These are phyloP conservation scores for Lithodes maja DNA, from an alignment of 2,888 invertebrate genomes.

Conservation along the genomic window DNA sequence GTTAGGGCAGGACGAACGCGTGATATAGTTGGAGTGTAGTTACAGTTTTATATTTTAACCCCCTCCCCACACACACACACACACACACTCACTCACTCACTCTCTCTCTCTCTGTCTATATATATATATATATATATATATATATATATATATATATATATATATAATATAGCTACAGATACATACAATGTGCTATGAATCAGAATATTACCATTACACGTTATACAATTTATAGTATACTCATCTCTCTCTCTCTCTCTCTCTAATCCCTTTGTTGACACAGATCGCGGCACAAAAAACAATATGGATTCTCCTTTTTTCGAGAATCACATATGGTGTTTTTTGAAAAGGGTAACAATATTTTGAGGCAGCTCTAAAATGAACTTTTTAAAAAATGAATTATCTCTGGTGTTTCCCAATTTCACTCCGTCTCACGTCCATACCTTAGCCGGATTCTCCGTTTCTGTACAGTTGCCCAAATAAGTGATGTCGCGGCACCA, in stretches of 20 bases:
- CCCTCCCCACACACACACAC: neutral
- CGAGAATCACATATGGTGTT: neutral
- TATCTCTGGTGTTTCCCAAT: no score
- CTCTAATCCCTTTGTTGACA: conserved; percentile 1
- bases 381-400: neutral
- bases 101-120: neutral
- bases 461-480: no score
- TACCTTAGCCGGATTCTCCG: no score
- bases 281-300: neutral
- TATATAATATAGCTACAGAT: no score
- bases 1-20: neutral
- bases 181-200: no score
- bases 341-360: neutral
- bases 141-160: neutral
- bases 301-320: neutral
- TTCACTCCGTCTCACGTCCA: no score
- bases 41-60: neutral
- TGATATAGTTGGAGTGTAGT: no score
- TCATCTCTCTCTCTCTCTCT: neutral
- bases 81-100: neutral
- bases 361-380: neutral
- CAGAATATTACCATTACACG: no score
- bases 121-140: neutral
- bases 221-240: no score
- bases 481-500: no score